Evolutionary conservation across 1,140 invertebrate genomes (phyloP).

Genomic region (Monomorium pharaonis): DNA sequence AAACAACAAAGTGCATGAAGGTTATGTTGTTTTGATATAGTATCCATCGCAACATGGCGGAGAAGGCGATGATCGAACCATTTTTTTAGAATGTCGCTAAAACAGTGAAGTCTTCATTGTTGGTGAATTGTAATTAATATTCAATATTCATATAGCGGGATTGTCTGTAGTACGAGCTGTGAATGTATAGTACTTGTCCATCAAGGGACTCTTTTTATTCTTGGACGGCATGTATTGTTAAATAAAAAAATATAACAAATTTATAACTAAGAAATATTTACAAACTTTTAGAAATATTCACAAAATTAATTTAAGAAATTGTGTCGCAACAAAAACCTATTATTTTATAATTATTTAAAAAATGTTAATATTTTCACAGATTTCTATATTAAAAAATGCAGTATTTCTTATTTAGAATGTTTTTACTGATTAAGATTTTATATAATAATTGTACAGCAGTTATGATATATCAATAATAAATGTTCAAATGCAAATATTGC

Average conservation of each 20-base stretch:
- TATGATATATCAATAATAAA: too few relatives aligned
- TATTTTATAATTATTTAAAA: not conserved
- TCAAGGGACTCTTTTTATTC: slow-evolving; percentile 65
- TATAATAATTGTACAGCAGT: not conserved
- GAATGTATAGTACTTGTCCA: slow-evolving; percentile 67
- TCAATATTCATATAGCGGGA: slow-evolving; percentile 84
- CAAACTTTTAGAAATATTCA: too few relatives aligned
- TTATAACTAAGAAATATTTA: not conserved
- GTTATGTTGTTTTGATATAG: slow-evolving; percentile 20
- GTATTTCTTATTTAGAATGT: not conserved
- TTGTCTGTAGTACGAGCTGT: slow-evolving; percentile 81
- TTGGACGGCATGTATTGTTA: not conserved
- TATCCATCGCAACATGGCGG: not conserved
- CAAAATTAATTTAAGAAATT: not conserved
- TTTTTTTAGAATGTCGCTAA: slow-evolving; percentile 76
- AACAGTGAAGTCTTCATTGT: slow-evolving; percentile 83
- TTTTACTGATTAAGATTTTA: not conserved
- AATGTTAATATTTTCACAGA: not conserved
- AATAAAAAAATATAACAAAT: slow-evolving; percentile 21
- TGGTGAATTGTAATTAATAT: slow-evolving; percentile 85
- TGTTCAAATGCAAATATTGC: too few relatives aligned
- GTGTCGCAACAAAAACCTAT: not conserved
- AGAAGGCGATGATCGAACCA: slow-evolving; percentile 64
- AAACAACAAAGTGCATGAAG: not conserved
- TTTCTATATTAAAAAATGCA: not conserved